Evolutionary conservation across 2,113 vertebrate species (phyloP).

Genomic region (Ondatra zibethicus): DNA sequence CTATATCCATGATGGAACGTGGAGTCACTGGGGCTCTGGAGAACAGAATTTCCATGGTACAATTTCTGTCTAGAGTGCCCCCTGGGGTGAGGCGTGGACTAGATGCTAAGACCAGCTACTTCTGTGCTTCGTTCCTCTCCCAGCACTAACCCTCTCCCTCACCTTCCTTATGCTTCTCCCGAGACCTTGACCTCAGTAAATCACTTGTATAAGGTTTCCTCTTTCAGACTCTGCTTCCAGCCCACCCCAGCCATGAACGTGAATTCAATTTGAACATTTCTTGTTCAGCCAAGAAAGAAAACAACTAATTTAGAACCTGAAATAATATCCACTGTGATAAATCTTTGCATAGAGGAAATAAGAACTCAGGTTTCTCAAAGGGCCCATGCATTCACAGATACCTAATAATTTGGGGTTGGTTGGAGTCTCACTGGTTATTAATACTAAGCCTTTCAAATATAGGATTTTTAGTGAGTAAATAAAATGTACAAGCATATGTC

Average conservation of each 20-base stretch:
- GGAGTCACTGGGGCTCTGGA: neutral
- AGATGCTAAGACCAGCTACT: neutral
- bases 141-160: neutral
- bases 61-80: neutral
- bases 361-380: constrained; percentile 56
- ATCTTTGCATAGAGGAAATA: neutral
- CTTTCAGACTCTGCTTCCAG: neutral
- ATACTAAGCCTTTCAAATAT: constrained; percentile 19
- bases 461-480: constrained; percentile 17
- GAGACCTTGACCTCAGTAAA: neutral
- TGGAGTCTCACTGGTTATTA: neutral
- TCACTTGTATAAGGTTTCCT: neutral
- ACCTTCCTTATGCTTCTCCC: neutral
- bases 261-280: constrained; percentile 20
- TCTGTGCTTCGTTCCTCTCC: neutral
- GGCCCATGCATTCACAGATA: neutral
- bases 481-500: neutral
- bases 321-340: constrained; percentile 10
- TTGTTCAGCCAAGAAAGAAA: constrained; percentile 12
- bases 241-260: neutral
- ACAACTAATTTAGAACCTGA: constrained; percentile 17
- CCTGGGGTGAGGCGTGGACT: neutral
- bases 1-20: neutral
- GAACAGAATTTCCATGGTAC: neutral
- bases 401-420: constrained; percentile 34